Evolutionary conservation across 1,140 invertebrate species (phyloP), one percentile per base, ranked within the genome.

Genomic region (Triops longicaudatus): DNA sequence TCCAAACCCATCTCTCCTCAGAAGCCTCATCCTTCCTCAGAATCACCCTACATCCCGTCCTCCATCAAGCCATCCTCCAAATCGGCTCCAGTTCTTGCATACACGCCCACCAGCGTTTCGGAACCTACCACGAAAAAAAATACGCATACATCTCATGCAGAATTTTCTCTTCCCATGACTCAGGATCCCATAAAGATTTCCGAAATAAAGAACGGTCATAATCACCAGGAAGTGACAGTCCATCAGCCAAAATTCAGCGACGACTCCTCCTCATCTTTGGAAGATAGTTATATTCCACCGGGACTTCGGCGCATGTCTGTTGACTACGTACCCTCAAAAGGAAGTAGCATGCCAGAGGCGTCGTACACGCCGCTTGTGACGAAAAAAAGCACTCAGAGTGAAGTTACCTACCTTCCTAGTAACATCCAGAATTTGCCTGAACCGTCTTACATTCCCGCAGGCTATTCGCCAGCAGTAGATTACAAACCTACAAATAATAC

Each of bases 41-140:
- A 75, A 75, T 28, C 26, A 26, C 44, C 42, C 9, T 75, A 75
- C 28, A 44, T 28, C 37, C 74, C 74, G 11, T 22, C 74, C 22
- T 4, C 74, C 28, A 12, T 75, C 42, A 63, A 75, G 44, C 28
- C 42, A 17, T 42, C 74, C 4, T 44, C 74, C 26, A 27, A n/a
- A 5, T n/a, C 42, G 41, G 37, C 73, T 37, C 43, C 42, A 22
- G 28, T 75, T 14, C 63, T 50, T 12, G 78, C 75, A 14, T 77
- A 78, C 14, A 79, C 78, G 26, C 76, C 78, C 44, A 75, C 76
- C n/a, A 73, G 77, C 41, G 77, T 43, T 17, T 76, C 78, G 76
- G 72, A 78, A 71, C 50, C 76, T 31, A 63, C 17, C 50, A 22
- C 50, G 22, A 9, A n/a, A 9, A 10, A 10, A n/a, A 63, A 37